Evolutionary conservation across 2,888 invertebrate species (phyloP).

Genomic region (Ichneumoninae sp.): DNA sequence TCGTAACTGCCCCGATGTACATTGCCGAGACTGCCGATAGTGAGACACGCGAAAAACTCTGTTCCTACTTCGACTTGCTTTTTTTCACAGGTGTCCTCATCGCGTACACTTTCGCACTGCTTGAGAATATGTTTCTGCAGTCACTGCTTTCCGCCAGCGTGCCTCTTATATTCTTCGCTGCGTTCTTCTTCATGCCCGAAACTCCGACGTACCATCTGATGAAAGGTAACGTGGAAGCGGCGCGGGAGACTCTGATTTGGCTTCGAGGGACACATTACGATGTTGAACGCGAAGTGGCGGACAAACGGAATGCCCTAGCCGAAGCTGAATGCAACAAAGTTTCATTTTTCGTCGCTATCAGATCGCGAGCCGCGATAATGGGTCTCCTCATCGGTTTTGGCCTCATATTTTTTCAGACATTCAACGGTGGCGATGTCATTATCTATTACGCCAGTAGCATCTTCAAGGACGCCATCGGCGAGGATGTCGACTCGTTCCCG

Average conservation of each 20-base stretch:
- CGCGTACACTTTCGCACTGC: constrained; percentile 89
- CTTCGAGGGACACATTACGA: constrained; percentile 91
- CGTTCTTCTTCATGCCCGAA: constrained; percentile 95
- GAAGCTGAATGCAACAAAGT: constrained; percentile 85
- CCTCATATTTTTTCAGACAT: constrained; percentile 95
- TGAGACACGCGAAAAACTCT: constrained; percentile 92
- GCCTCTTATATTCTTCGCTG: constrained; percentile 89
- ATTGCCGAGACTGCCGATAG: constrained; percentile 94
- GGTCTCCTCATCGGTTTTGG: constrained; percentile 90
- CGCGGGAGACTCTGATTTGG: constrained; percentile 88
- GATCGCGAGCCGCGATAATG: constrained; percentile 87
- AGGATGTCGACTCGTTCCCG: constrained; percentile 87
- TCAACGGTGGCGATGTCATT: constrained; percentile 93
- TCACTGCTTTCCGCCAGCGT: constrained; percentile 88
- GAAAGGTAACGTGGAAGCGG: constrained; percentile 88
- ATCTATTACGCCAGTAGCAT: constrained; percentile 92
- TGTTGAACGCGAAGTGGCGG: constrained; percentile 87
- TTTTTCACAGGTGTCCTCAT: constrained; percentile 93
- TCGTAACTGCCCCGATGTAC: constrained; percentile 93
- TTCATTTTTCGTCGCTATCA: constrained; percentile 86
- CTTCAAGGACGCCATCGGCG: constrained; percentile 87
- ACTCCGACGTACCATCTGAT: constrained; percentile 90
- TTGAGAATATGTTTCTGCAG: constrained; percentile 86
- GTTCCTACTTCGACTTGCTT: constrained; percentile 95
- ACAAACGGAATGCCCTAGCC: constrained; percentile 86